Percentiles rank a stretch among this genome's conserved stretches.
Evolutionary conservation across 2,888 invertebrate species (phyloP).

Genomic region (Diplolepis rosae): DNA sequence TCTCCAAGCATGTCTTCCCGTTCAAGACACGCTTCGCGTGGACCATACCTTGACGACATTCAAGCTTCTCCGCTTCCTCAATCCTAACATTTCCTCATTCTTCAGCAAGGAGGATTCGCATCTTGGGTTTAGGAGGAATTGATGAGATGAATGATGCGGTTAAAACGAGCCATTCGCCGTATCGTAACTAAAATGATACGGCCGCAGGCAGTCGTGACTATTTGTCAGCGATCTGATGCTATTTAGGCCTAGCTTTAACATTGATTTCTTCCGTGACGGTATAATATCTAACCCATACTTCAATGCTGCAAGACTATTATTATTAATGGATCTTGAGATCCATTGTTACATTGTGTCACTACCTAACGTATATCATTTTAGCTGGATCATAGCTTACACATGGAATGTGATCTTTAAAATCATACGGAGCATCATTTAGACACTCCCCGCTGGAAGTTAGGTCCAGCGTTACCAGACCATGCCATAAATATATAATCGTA

Average conservation of each 20-base stretch:
- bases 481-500: no score
- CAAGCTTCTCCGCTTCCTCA: neutral
- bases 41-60: conserved; percentile 1
- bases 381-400: neutral
- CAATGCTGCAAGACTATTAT: neutral
- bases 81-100: conserved; percentile 15
- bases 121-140: neutral
- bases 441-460: no score
- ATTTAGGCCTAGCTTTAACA: neutral
- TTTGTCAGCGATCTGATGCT: neutral
- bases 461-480: no score
- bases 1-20: neutral
- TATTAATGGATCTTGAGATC: neutral
- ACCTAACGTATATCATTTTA: neutral
- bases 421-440: no score
- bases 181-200: conserved; percentile 1
- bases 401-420: no score
- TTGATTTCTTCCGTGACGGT: neutral
- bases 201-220: neutral
- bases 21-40: conserved; percentile 6
- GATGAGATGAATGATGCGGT: neutral
- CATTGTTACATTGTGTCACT: neutral
- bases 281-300: neutral
- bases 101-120: conserved; percentile 1
- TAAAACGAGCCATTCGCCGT: neutral